These are phyloP conservation scores for Encarsia formosa DNA, from an alignment of 2,888 invertebrate species.

Conservation along the genomic window DNA sequence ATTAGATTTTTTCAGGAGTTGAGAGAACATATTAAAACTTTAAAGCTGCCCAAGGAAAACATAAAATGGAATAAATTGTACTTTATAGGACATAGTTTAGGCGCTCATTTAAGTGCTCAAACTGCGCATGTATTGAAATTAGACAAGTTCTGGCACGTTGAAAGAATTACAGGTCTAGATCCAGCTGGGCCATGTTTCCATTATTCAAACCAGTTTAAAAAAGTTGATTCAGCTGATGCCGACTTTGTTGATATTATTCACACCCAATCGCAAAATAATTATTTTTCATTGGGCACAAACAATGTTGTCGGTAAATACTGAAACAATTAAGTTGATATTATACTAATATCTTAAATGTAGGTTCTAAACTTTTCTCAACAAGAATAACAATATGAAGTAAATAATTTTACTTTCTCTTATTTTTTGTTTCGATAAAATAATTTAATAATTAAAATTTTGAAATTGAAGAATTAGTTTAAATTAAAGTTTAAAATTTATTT, in stretches of 20 bases:
- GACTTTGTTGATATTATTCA: slow-evolving; percentile 63
- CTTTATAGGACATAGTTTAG: slow-evolving; percentile 62
- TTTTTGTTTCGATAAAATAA: too few species aligned
- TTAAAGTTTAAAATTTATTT: too few species aligned
- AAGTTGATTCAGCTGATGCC: slow-evolving; percentile 58
- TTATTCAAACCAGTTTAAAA: slow-evolving; percentile 50
- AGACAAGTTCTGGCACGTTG: slow-evolving; percentile 29
- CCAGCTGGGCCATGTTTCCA: slow-evolving; percentile 64
- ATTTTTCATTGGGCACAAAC: slow-evolving; percentile 49
- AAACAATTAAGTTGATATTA: too few species aligned
- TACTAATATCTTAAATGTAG: too few species aligned
- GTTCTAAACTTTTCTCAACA: too few species aligned
- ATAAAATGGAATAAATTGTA: slow-evolving; percentile 43
- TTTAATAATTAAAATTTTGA: too few species aligned
- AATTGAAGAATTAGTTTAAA: too few species aligned
- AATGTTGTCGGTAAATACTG: slow-evolving; percentile 59
- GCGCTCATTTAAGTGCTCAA: slow-evolving; percentile 61
- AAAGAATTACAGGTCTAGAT: slow-evolving; percentile 56
- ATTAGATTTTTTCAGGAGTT: background rate
- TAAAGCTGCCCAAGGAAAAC: background rate
- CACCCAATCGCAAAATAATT: slow-evolving; percentile 58
- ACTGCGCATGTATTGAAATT: slow-evolving; percentile 47
- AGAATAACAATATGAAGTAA: too few species aligned
- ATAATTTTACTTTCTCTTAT: too few species aligned
- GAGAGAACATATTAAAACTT: background rate